Conservation (phyloP, 2,113 vertebrate genomes). For the Tautogolabrus adspersus region DNA sequence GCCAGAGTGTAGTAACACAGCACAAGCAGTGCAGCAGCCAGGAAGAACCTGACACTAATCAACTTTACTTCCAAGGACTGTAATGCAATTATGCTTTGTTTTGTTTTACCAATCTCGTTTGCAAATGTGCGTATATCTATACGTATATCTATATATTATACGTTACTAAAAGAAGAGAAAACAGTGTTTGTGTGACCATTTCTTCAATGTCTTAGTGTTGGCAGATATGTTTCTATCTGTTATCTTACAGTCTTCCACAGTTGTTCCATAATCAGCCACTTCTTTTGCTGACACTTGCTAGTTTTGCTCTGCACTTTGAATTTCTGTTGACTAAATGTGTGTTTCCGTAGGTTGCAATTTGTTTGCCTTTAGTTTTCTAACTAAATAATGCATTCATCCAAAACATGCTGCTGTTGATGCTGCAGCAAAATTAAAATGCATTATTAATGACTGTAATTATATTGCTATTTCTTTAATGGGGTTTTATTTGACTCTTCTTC, state of each 20-base stretch:
- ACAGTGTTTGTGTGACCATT: no score
- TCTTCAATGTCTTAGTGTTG: not conserved
- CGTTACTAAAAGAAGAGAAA: not conserved
- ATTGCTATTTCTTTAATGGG: slow-evolving; percentile 1
- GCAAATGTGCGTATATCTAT: slow-evolving; percentile 7
- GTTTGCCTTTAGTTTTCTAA: not conserved
- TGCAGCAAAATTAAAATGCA: slow-evolving; percentile 20
- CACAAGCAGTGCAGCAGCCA: slow-evolving; percentile 23
- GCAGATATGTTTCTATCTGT: not conserved
- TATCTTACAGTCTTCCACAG: not conserved
- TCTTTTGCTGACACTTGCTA: not conserved
- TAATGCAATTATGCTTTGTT: slow-evolving; percentile 34
- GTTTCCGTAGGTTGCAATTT: not conserved
- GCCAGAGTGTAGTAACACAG: slow-evolving; percentile 72
- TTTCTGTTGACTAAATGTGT: not conserved
- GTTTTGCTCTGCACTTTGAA: not conserved
- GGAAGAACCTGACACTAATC: slow-evolving; percentile 52
- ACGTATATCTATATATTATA: no score
- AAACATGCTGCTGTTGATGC: slow-evolving; percentile 8
- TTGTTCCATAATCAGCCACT: not conserved
- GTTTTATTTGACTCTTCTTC: not conserved
- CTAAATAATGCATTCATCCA: not conserved
- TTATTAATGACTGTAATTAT: slow-evolving; percentile 23
- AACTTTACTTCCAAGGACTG: slow-evolving; percentile 35
- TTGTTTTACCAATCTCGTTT: slow-evolving; percentile 10